phyloP scores from a whole-genome alignment of 2,797 vertebrate species.

The Bovichtus diacanthus region DNA sequence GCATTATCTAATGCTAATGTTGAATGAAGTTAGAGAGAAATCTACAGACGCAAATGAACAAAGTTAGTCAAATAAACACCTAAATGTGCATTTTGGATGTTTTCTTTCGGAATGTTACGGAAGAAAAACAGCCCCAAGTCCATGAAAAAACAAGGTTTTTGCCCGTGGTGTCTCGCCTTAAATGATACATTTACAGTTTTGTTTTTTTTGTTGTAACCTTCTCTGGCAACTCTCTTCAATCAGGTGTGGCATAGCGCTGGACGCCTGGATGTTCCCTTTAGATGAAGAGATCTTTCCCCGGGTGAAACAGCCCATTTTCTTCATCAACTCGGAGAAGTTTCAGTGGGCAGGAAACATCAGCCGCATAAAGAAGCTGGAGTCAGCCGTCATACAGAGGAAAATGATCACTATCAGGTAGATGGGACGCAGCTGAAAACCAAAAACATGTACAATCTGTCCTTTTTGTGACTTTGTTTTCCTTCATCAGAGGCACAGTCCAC shows the following conservation, averaged over 20 bases:
- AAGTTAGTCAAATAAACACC: too few species aligned
- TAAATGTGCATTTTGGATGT: too few species aligned
- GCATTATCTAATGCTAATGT: too few species aligned
- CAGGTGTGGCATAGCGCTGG: constrained; percentile 94
- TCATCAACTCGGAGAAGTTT: constrained; percentile 96
- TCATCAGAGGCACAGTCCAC: constrained; percentile 92
- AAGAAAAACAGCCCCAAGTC: too few species aligned
- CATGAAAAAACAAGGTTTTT: too few species aligned
- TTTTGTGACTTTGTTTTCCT: not conserved
- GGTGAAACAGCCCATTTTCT: constrained; percentile 93
- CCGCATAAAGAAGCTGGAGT: constrained; percentile 89
- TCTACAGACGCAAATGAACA: too few species aligned
- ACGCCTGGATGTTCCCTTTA: constrained; percentile 94
- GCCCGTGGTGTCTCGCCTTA: too few species aligned
- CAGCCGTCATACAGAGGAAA: constrained; percentile 87
- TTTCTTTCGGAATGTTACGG: too few species aligned
- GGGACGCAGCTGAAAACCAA: too few species aligned
- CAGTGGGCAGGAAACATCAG: constrained; percentile 91
- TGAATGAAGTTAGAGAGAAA: too few species aligned
- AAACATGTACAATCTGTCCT: too few species aligned
- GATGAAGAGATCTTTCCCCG: constrained; percentile 87
- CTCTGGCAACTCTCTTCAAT: not conserved
- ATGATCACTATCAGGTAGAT: constrained; percentile 95
- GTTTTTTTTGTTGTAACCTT: not conserved
- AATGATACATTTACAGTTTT: not conserved